Evolutionary conservation across 1,140 invertebrate species (phyloP).

Genomic region (Antheraea mylitta): DNA sequence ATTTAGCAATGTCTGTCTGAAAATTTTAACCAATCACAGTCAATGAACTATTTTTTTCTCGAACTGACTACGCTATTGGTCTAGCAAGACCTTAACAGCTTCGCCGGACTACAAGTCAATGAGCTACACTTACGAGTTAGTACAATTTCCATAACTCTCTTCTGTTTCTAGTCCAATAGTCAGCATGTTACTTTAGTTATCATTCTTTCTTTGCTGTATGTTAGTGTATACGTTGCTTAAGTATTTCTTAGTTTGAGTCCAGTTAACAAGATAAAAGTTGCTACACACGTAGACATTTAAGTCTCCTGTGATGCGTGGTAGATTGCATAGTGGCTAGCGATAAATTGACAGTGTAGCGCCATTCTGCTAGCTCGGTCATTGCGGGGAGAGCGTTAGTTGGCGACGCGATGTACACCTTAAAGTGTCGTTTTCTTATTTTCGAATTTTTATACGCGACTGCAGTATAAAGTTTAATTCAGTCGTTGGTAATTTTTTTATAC

Average conservation of each 20-base stretch:
- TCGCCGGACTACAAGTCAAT: too few species aligned
- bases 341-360: conserved; percentile 8
- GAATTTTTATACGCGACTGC: too few species aligned
- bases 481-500: too few species aligned
- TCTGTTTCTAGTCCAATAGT: not conserved
- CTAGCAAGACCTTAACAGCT: too few species aligned
- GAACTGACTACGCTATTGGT: too few species aligned
- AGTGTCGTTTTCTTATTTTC: too few species aligned
- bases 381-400: not conserved
- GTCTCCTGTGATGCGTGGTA: conserved; percentile 9
- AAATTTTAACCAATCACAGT: too few species aligned
- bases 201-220: not conserved
- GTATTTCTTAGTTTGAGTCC: conserved; percentile 2
- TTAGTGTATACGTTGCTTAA: not conserved
- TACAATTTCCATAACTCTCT: not conserved
- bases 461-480: too few species aligned
- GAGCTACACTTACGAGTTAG: too few species aligned
- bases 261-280: not conserved
- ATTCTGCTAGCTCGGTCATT: not conserved
- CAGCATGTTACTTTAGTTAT: not conserved
- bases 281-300: conserved; percentile 5
- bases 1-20: too few species aligned
- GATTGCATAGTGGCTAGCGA: conserved; percentile 12
- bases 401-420: not conserved
- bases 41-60: too few species aligned